Conservation (phyloP, 2,888 invertebrate species). For the Onchidella celtica region DNA sequence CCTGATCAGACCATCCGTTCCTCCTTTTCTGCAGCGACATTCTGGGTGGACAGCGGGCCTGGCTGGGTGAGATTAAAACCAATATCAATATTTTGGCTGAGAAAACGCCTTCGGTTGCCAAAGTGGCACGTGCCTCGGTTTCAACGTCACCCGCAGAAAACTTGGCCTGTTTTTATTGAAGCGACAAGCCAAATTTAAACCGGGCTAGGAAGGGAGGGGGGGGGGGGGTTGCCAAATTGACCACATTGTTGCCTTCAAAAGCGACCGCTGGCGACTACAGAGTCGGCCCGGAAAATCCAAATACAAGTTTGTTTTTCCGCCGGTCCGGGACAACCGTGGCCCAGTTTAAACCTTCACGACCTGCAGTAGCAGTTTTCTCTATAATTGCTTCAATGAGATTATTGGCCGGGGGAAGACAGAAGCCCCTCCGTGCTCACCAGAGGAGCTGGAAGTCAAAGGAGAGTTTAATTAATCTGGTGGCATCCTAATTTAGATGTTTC, state of each 20-base stretch:
- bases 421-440: background rate
- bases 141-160: conserved; percentile 40
- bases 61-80: conserved; percentile 29
- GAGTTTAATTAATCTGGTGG: conserved; percentile 40
- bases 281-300: conserved; percentile 8
- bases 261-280: conserved; percentile 10
- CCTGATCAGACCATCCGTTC: background rate
- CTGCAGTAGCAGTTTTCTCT: conserved; percentile 2
- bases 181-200: conserved; percentile 41
- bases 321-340: conserved; percentile 2
- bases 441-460: conserved; percentile 15
- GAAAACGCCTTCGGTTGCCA: conserved; percentile 27
- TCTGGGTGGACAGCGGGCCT: background rate
- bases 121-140: conserved; percentile 30
- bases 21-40: background rate
- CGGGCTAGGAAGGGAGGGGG: conserved; percentile 7
- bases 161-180: conserved; percentile 43
- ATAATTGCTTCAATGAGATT: conserved; percentile 32
- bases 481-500: conserved; percentile 38
- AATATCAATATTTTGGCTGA: conserved; percentile 49
- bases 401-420: background rate
- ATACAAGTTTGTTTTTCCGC: conserved; percentile 30
- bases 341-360: background rate
- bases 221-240: conserved; percentile 44
- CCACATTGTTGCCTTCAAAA: conserved; percentile 43